Percentiles rank a stretch among this genome's conserved stretches.
Evolutionary conservation across 1,140 invertebrate species (phyloP).

Genomic region (Rhynchophorus ferrugineus): DNA sequence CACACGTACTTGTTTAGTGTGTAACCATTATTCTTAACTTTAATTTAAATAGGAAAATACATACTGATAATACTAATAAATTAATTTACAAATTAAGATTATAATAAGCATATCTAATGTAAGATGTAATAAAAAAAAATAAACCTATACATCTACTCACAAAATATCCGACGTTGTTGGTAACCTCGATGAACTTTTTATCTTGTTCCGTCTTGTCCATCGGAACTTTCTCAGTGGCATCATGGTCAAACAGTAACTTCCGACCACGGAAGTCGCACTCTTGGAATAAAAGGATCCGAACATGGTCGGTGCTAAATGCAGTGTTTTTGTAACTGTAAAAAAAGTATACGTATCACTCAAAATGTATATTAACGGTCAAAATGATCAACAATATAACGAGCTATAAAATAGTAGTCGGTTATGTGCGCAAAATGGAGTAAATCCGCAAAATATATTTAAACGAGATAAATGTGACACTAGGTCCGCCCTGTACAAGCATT

Average conservation of each 20-base stretch:
- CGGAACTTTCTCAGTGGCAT: conserved; percentile 53
- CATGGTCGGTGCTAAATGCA: conserved; percentile 54
- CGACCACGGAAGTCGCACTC: conserved; percentile 76
- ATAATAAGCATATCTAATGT: not conserved
- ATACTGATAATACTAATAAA: not conserved
- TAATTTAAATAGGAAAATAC: too few relatives aligned
- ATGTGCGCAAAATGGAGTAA: too few relatives aligned
- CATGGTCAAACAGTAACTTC: conserved; percentile 78
- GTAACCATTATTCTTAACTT: too few relatives aligned
- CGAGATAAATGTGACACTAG: too few relatives aligned
- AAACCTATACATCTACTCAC: conserved; percentile 32
- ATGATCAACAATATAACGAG: too few relatives aligned
- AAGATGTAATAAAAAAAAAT: conserved; percentile 16
- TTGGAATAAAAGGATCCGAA: conserved; percentile 72
- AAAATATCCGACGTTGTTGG: conserved; percentile 48
- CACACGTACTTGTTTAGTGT: too few relatives aligned
- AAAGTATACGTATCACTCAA: too few relatives aligned
- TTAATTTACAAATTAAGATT: not conserved
- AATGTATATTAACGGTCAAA: too few relatives aligned
- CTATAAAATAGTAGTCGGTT: too few relatives aligned
- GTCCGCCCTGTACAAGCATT: too few relatives aligned
- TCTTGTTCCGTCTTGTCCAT: conserved; percentile 29
- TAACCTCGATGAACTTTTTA: conserved; percentile 43
- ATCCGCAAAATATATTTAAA: too few relatives aligned
- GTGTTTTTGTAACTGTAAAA: conserved; percentile 40